Evolutionary conservation across 2,888 invertebrate genomes (phyloP).

Genomic region (Drosophila cyrtoloma): DNA sequence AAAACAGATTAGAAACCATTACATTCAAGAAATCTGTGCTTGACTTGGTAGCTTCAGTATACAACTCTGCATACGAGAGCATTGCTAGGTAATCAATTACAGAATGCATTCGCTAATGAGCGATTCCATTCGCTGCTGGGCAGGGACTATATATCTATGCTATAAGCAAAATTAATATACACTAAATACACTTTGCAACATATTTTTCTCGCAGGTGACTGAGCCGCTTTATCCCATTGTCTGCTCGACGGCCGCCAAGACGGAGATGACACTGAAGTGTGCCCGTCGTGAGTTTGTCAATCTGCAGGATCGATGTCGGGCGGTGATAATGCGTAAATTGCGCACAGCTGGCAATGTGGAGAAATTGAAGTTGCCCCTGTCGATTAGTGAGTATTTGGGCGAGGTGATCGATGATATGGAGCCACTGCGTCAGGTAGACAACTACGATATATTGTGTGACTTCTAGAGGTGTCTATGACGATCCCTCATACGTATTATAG

Average conservation of each 20-base stretch:
- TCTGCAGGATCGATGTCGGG: slow-evolving; percentile 89
- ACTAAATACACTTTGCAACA: not conserved
- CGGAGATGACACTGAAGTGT: slow-evolving; percentile 89
- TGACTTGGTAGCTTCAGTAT: too few species aligned
- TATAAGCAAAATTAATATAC: too few species aligned
- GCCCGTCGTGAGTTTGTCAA: slow-evolving; percentile 88
- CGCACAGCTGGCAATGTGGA: slow-evolving; percentile 86
- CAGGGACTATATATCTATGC: too few species aligned
- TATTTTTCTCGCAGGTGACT: slow-evolving; percentile 82
- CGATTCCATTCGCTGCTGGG: not conserved
- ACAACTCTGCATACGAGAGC: too few species aligned
- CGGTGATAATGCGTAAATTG: slow-evolving; percentile 87
- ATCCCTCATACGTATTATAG: slow-evolving; percentile 42
- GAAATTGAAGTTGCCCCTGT: slow-evolving; percentile 87
- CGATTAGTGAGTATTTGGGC: slow-evolving; percentile 87
- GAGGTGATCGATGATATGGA: slow-evolving; percentile 86
- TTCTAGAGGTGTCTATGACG: slow-evolving; percentile 52
- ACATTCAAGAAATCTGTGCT: too few species aligned
- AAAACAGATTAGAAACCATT: too few species aligned
- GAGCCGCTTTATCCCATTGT: slow-evolving; percentile 89
- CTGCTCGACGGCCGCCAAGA: slow-evolving; percentile 91
- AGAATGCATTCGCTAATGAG: not conserved
- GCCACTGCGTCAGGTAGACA: slow-evolving; percentile 84
- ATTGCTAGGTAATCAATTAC: not conserved
- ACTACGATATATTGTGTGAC: slow-evolving; percentile 84